A percentile compares a stretch with the other conserved stretches of the same genome.
These are phyloP conservation scores for Alethe diademata DNA, from an alignment of 2,113 vertebrate species.

Conservation along the genomic window DNA sequence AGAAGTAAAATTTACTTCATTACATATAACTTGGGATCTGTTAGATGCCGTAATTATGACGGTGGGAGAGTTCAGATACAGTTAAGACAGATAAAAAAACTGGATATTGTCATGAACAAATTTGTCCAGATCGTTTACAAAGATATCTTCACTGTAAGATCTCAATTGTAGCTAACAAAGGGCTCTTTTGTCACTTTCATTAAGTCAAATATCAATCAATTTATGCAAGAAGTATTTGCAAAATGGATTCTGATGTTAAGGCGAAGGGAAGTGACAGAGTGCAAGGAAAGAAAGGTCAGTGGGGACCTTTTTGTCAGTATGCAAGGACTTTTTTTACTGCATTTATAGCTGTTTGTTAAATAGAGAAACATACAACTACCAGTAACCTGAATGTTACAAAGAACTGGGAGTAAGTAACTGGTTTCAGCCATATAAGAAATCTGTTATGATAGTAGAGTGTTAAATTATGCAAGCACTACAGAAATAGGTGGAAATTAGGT, in stretches of 20 bases:
- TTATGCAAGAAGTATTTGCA: neutral
- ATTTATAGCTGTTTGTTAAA: neutral
- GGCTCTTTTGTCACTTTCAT: neutral
- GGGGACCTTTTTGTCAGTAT: neutral
- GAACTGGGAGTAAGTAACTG: neutral
- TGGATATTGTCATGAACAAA: neutral
- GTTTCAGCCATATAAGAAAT: neutral
- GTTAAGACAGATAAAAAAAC: neutral
- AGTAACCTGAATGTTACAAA: neutral
- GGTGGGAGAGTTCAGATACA: neutral
- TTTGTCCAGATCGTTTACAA: neutral
- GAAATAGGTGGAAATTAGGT: neutral
- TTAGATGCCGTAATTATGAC: neutral
- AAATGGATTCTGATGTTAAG: neutral
- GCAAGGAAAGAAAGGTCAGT: neutral
- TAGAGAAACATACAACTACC: neutral
- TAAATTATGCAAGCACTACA: neutral
- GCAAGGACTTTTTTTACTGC: neutral
- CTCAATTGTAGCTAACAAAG: neutral
- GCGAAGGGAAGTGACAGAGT: neutral
- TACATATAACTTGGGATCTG: neutral
- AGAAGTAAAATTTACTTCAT: neutral
- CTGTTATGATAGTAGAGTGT: neutral
- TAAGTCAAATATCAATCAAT: neutral
- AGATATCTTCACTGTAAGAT: neutral